Evolutionary conservation across 2,797 vertebrate species (phyloP).

Genomic region (Bryconaethiops microstoma): DNA sequence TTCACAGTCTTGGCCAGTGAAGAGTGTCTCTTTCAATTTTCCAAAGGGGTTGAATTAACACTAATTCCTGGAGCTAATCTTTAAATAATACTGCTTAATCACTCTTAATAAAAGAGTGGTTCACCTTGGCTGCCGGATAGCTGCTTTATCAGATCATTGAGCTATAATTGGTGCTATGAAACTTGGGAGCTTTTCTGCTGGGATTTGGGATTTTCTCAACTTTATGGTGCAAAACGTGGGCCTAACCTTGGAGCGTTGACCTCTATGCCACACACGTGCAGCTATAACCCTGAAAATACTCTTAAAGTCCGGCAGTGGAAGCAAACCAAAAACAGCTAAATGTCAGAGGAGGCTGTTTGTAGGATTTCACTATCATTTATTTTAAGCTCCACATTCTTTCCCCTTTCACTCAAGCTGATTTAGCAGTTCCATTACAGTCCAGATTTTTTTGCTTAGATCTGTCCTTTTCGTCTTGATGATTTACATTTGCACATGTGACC

Average conservation of each 20-base stretch:
- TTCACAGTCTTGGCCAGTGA: conserved; percentile 39
- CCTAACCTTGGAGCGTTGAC: conserved; percentile 50
- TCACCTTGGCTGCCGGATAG: conserved; percentile 51
- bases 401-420: background rate
- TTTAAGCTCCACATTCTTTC: conserved; percentile 9
- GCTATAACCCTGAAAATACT: conserved; percentile 37
- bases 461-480: background rate
- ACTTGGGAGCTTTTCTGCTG: conserved; percentile 46
- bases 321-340: conserved; percentile 53
- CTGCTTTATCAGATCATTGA: conserved; percentile 54
- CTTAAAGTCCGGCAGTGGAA: conserved; percentile 31
- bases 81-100: conserved; percentile 59
- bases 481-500: background rate
- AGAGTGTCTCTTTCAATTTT: conserved; percentile 51
- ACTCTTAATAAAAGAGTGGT: conserved; percentile 53
- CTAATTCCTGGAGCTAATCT: conserved; percentile 55
- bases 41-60: conserved; percentile 45
- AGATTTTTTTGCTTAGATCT: background rate
- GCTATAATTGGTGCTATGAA: conserved; percentile 58
- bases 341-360: conserved; percentile 40
- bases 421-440: background rate
- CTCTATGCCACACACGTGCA: conserved; percentile 14
- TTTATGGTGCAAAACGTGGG: conserved; percentile 40
- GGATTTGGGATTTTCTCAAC: conserved; percentile 47
- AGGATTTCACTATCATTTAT: conserved; percentile 17